A percentile compares a stretch with the other conserved stretches of the same genome.
Conservation (phyloP, 2,888 invertebrate species). For the Melanotus villosus region DNA sequence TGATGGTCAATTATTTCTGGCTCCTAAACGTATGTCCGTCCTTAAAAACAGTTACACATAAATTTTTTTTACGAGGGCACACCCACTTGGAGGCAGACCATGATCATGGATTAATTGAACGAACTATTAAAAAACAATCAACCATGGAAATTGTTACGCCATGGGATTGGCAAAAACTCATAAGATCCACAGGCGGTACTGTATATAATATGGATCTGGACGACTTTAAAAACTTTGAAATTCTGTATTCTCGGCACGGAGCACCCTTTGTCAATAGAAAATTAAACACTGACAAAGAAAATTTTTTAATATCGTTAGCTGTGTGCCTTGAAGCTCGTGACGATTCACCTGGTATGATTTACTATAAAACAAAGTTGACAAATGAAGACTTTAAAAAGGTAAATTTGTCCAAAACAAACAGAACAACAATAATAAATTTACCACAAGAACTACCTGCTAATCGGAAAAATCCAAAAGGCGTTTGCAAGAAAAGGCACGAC, state of each 20-base stretch:
- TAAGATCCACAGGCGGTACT: slow-evolving; percentile 15
- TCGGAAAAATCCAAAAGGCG: not conserved
- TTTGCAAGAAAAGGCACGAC: slow-evolving; percentile 2
- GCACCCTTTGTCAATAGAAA: slow-evolving; percentile 15
- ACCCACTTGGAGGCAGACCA: slow-evolving; percentile 50
- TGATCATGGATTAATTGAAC: slow-evolving; percentile 41
- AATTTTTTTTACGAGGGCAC: slow-evolving; percentile 51
- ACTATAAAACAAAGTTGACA: slow-evolving; percentile 19
- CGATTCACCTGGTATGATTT: not conserved
- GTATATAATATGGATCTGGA: slow-evolving; percentile 13
- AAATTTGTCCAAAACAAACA: not conserved
- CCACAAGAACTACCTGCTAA: slow-evolving; percentile 12
- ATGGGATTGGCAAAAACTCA: slow-evolving; percentile 53
- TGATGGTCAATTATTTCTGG: slow-evolving; percentile 32
- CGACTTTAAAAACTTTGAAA: slow-evolving; percentile 15
- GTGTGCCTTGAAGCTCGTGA: slow-evolving; percentile 4
- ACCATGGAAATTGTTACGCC: slow-evolving; percentile 49
- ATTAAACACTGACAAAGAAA: not conserved
- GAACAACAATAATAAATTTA: not conserved
- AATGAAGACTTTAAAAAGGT: slow-evolving; percentile 1
- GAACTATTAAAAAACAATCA: slow-evolving; percentile 35
- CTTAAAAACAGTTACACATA: slow-evolving; percentile 48
- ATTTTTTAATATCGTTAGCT: slow-evolving; percentile 17
- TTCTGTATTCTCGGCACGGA: not conserved
- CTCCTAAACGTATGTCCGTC: slow-evolving; percentile 16